Conservation (phyloP, 2,113 vertebrate species). For the Macquaria ambigua region DNA sequence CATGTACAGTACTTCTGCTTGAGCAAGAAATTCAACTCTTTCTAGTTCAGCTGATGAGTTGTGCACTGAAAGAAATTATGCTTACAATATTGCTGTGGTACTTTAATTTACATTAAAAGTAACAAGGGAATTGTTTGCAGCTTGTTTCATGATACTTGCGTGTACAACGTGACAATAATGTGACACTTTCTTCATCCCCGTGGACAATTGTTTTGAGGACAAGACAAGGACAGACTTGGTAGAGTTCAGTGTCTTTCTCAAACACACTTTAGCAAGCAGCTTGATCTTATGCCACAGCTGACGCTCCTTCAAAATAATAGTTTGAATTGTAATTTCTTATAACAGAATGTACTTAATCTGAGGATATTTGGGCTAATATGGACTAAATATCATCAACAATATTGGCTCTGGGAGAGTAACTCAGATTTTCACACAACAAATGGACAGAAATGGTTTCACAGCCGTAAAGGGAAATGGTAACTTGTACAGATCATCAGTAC, state of each 20-base stretch:
- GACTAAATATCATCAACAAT: not conserved
- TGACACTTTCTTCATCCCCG: not conserved
- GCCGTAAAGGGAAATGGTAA: conserved; percentile 11
- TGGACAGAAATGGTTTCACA: not conserved
- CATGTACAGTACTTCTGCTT: not conserved
- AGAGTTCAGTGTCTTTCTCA: too few relatives aligned
- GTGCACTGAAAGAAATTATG: not conserved
- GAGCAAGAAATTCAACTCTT: not conserved
- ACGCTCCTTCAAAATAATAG: not conserved
- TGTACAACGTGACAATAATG: not conserved
- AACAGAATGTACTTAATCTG: not conserved
- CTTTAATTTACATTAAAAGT: not conserved
- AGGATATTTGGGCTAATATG: not conserved
- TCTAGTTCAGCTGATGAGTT: not conserved
- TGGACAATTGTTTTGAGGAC: not conserved
- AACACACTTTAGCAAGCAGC: too few relatives aligned
- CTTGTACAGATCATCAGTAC: conserved; percentile 20
- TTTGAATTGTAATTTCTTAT: not conserved
- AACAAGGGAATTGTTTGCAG: not conserved
- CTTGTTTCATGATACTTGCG: not conserved
- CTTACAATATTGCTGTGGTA: not conserved
- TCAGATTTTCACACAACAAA: not conserved
- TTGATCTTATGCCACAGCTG: not conserved
- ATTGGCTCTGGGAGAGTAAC: not conserved
- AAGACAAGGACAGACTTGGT: too few relatives aligned